These are phyloP conservation scores for Candoia aspera DNA, from an alignment of 2,113 vertebrate species.

Conservation along the genomic window DNA sequence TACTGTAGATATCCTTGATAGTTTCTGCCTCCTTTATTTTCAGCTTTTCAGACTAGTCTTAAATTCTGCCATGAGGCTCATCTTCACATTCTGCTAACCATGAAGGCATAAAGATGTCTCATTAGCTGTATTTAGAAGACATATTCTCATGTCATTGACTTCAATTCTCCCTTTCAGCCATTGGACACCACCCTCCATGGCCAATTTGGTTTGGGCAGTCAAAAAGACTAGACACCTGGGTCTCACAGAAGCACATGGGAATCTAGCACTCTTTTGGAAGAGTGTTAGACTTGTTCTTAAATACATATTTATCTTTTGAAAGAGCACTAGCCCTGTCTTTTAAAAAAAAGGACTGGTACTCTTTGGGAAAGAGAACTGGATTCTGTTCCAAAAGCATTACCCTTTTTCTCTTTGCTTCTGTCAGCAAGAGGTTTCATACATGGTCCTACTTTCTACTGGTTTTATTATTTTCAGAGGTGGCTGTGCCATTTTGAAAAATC, in stretches of 20 bases:
- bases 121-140: neutral
- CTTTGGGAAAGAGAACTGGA: too few relatives aligned
- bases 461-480: too few relatives aligned
- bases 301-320: too few relatives aligned
- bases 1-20: neutral
- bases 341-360: too few relatives aligned
- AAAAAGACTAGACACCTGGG: neutral
- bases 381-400: too few relatives aligned
- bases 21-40: neutral
- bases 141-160: neutral
- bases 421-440: too few relatives aligned
- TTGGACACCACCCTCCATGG: neutral
- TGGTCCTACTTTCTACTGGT: too few relatives aligned
- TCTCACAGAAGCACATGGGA: neutral
- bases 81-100: neutral
- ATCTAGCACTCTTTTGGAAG: too few relatives aligned
- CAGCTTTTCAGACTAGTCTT: neutral
- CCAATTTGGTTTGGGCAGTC: neutral
- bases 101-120: neutral
- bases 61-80: neutral
- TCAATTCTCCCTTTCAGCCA: neutral
- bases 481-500: too few relatives aligned
- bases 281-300: too few relatives aligned
- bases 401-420: too few relatives aligned
- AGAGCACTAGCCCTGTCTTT: too few relatives aligned